These are phyloP conservation scores for Helicoverpa assulta DNA, from an alignment of 2,888 invertebrate genomes.

Conservation along the genomic window DNA sequence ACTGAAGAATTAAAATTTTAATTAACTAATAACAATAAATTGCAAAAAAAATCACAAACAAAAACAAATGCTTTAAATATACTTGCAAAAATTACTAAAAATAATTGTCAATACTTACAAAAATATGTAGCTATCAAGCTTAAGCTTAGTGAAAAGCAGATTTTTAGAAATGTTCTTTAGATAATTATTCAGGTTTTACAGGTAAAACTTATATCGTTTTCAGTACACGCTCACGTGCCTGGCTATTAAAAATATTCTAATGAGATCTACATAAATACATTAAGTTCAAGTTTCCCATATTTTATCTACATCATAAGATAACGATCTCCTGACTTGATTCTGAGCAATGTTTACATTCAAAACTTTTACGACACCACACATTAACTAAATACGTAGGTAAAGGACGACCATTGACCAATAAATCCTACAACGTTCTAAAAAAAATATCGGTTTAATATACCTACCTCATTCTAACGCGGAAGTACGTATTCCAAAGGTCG, in stretches of 20 bases:
- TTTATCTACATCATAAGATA: constrained; percentile 2
- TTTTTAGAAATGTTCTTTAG: neutral
- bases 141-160: constrained; percentile 13
- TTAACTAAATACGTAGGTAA: too few relatives aligned
- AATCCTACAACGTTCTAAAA: too few relatives aligned
- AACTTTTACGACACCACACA: neutral
- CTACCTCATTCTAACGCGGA: neutral
- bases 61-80: too few relatives aligned
- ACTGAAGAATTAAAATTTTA: too few relatives aligned
- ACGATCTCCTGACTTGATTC: neutral
- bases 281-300: neutral
- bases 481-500: neutral
- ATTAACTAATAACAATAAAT: too few relatives aligned
- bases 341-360: neutral
- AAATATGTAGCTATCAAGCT: neutral
- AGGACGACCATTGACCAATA: too few relatives aligned
- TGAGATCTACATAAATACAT: neutral
- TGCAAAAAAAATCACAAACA: too few relatives aligned
- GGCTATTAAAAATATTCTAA: neutral
- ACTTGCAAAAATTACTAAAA: too few relatives aligned
- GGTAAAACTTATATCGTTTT: neutral
- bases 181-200: neutral
- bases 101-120: too few relatives aligned
- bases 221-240: neutral
- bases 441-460: too few relatives aligned